These are phyloP conservation scores for Antechinus flavipes DNA, from an alignment of 2,113 vertebrate genomes.

Conservation along the genomic window DNA sequence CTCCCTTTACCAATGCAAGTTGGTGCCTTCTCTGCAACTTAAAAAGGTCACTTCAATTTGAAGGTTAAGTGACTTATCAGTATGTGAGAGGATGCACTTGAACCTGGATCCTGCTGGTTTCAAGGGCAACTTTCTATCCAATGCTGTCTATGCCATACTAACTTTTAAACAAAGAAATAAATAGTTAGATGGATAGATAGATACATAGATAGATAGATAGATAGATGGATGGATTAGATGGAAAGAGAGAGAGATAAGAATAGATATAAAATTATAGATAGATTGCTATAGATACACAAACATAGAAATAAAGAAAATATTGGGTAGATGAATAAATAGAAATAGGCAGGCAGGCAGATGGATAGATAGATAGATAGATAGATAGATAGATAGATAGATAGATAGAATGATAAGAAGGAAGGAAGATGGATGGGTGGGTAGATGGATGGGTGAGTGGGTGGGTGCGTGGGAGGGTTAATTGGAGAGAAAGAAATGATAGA, in stretches of 20 bases:
- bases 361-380: too few relatives aligned
- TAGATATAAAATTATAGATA: too few relatives aligned
- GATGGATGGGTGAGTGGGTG: too few relatives aligned
- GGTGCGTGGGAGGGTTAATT: too few relatives aligned
- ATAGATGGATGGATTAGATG: too few relatives aligned
- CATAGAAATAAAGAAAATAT: too few relatives aligned
- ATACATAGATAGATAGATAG: not conserved
- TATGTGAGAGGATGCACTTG: not conserved
- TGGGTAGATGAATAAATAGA: not conserved
- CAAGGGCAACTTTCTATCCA: not conserved
- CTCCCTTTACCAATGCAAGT: not conserved
- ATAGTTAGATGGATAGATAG: not conserved
- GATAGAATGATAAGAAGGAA: too few relatives aligned
- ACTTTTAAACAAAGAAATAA: not conserved
- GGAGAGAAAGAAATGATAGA: not conserved
- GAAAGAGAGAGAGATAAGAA: too few relatives aligned
- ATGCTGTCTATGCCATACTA: not conserved
- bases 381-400: too few relatives aligned
- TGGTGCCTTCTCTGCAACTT: not conserved
- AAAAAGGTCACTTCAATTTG: not conserved
- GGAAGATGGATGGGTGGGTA: not conserved
- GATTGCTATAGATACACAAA: too few relatives aligned
- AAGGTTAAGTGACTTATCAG: not conserved
- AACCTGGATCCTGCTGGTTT: not conserved
- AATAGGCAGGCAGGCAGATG: too few relatives aligned